phyloP scores from a whole-genome alignment of 2,888 invertebrate species.

The Sinotaia quadrata region DNA sequence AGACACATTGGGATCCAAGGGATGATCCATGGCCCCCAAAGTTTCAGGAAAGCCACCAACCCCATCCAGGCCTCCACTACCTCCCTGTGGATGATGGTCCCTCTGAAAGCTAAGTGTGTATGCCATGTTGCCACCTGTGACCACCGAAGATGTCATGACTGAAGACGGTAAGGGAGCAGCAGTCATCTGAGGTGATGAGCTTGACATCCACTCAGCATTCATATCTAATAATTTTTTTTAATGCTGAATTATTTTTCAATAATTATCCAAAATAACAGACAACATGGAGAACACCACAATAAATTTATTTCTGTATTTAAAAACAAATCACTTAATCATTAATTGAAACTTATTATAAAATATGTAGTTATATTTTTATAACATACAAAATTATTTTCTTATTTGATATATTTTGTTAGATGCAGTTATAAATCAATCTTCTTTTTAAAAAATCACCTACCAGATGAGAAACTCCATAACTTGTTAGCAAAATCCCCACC shows the following conservation, averaged over 20 bases:
- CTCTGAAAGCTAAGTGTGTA: conserved; percentile 29
- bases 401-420: no score
- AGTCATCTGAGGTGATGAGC: conserved; percentile 45
- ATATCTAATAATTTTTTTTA: conserved; percentile 40
- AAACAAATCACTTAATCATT: no score
- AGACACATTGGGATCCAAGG: conserved; percentile 32
- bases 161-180: conserved; percentile 47
- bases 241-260: neutral
- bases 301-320: no score
- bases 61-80: conserved; percentile 32
- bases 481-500: conserved; percentile 30
- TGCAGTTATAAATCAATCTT: no score
- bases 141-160: conserved; percentile 57
- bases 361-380: no score
- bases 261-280: no score
- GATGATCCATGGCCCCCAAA: conserved; percentile 52
- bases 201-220: conserved; percentile 55
- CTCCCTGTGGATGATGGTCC: conserved; percentile 5
- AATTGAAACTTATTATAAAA: no score
- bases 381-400: no score
- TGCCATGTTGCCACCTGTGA: conserved; percentile 53
- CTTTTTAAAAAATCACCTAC: conserved; percentile 28
- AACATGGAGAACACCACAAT: no score
- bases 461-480: conserved; percentile 37
- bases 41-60: conserved; percentile 45